Evolutionary conservation across 1,140 invertebrate genomes (phyloP).

Genomic region (Spodoptera frugiperda): DNA sequence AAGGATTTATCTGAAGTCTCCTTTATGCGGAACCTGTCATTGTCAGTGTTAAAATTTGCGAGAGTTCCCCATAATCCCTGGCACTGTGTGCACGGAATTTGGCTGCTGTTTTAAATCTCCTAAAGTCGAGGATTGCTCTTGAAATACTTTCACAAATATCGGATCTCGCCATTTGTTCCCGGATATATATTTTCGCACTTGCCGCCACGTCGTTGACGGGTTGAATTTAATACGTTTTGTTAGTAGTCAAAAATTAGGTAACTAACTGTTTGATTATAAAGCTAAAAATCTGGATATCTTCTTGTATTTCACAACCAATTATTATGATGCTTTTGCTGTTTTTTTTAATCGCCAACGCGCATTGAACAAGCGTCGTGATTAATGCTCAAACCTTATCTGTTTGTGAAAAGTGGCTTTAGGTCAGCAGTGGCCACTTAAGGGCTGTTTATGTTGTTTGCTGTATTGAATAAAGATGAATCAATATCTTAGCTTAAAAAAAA

Average conservation of each 20-base stretch:
- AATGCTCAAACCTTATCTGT: too few relatives aligned
- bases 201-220: neutral
- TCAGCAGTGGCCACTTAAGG: too few relatives aligned
- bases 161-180: neutral
- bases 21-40: conserved; percentile 14
- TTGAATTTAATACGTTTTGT: neutral
- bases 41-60: conserved; percentile 20
- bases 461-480: too few relatives aligned
- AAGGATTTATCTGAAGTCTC: neutral
- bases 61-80: conserved; percentile 13
- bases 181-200: neutral
- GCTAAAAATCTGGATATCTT: neutral
- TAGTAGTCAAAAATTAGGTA: neutral
- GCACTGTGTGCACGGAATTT: conserved; percentile 20
- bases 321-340: too few relatives aligned
- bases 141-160: conserved; percentile 15
- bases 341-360: too few relatives aligned
- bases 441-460: too few relatives aligned
- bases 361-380: too few relatives aligned
- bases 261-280: too few relatives aligned
- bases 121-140: conserved; percentile 7
- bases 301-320: too few relatives aligned
- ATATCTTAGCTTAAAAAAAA: too few relatives aligned
- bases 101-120: conserved; percentile 16
- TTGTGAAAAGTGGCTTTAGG: too few relatives aligned